Evolutionary conservation across 2,113 vertebrate genomes (phyloP).

Genomic region (Taxidea taxus): DNA sequence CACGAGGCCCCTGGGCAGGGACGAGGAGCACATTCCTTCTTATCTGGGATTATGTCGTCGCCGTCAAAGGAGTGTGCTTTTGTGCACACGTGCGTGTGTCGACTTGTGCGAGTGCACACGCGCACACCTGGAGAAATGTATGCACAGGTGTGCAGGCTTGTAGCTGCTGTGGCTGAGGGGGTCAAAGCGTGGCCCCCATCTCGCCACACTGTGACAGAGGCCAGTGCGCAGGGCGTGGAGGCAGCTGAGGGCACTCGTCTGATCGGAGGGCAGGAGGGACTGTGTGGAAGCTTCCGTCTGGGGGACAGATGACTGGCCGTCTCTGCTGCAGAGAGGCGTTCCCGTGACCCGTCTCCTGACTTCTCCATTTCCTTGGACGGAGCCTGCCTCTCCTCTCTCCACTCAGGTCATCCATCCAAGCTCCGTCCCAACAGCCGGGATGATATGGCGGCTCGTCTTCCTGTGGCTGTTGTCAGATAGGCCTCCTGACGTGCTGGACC

Average conservation of each 20-base stretch:
- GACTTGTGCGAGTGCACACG: rapidly evolving
- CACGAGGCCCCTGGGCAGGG: neutral
- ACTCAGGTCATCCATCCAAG: rapidly evolving
- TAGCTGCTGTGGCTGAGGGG: rapidly evolving
- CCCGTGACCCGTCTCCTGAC: neutral
- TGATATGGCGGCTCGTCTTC: rapidly evolving
- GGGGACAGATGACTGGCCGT: neutral
- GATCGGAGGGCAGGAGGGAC: neutral
- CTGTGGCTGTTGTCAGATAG: rapidly evolving
- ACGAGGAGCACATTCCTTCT: neutral
- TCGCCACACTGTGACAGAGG: neutral
- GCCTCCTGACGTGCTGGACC: neutral
- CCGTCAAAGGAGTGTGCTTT: neutral
- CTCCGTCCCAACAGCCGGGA: rapidly evolving
- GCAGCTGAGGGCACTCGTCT: rapidly evolving
- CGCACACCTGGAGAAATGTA: neutral
- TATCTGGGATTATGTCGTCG: neutral
- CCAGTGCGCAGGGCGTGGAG: neutral
- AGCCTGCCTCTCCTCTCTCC: neutral
- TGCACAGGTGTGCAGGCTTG: too few relatives aligned
- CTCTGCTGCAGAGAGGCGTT: neutral
- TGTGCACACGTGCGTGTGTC: neutral
- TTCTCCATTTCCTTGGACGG: neutral
- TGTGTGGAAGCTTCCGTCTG: neutral
- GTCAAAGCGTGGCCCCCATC: neutral